Base-by-base conservation (phyloP, 92 coral and sea anemone species). In the Isaurus tuberculatus region DNA sequence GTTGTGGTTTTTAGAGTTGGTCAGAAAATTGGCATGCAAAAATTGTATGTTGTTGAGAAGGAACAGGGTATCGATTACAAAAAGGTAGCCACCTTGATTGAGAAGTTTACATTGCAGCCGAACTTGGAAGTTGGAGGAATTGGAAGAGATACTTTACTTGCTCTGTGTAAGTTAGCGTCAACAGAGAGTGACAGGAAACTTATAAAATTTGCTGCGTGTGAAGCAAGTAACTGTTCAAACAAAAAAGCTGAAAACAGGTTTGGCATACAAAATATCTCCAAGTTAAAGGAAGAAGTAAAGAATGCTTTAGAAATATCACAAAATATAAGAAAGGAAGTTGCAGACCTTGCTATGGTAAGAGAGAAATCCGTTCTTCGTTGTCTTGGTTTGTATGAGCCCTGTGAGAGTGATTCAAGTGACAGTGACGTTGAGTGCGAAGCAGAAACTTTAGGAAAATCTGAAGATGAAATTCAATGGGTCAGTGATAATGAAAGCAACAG, bases 91-190 rank as follows among this genome's bases (percentile, higher is more conserved):
- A 16, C 60, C 48, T 79, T 86, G 69, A 66, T 74, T 60, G 60
- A 88, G 60, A 74, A 74, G 83, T 83, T 83, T 55, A 83, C 88
- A 14, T 40, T 87, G 72, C 81, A 87, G 68, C 61, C 72, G 30
- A 83, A 68, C 44, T 83, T 88, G 31, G 88, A 88, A 88, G 69
- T 83, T 10, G 63, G 63, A 53, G 63, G 63, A 53, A 53, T 53
- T 53, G 63, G 63, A 53, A 53, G 63, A 53, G 63, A 53, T 53
- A 53, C 63, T 53, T 53, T 53, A 53, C 63, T 53, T 73, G 53
- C 81, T 48, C 88, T 88, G 37, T 88, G 91, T 84, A 83, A 75
- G 67, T 88, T 88, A 73, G 91, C 91, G 51, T 73, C 91, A 84
- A 88, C 88, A 73, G 91, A 88, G 65, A 79, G 72, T 36, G 91